Evolutionary conservation across 1,140 invertebrate species (phyloP), one percentile per base, ranked within the genome.

Genomic region (Chironomus striatipennis): DNA sequence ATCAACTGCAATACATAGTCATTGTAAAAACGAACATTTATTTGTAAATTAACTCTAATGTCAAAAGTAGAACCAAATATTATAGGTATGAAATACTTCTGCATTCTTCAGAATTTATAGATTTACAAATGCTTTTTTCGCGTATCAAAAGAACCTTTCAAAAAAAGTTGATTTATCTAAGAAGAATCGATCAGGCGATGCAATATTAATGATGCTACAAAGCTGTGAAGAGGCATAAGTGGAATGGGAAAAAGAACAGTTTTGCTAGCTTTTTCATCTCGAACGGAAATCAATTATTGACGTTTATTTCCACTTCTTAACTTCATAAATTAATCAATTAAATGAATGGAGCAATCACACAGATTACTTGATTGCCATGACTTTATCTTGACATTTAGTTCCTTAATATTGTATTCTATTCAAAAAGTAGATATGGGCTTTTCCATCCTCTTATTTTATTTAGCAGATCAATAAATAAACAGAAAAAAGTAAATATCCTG

Each of bases 301-400:
- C 24, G 24, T 34, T 34, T 34, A 34, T 34, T 34, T 34, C 24
- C 47, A 57, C 47, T 57, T 15, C 47, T 57, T 15, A 57, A 10
- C 47, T 57, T 57, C 47, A 57, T 57, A 57, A 57, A 57, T 57
- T 57, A 57, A 57, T 57, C 47, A 57, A 57, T 57, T 57, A 57
- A n/a, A 15, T 57, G 47, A 57, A 57, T 57, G 12, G 47, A 57
- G 47, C 47, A 57, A 57, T 57, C 47, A 57, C 47, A 57, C 15
- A n/a, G 47, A 57, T 57, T 57, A 57, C 47, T 57, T 57, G n/a
- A n/a, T 15, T 34, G 24, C 5, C 24, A 5, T 15, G 47, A 57
- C 47, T 57, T 57, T 57, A 57, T 57, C 47, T 57, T 57, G 47
- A 57, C 47, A 57, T 57, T 57, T 57, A 57, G 47, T 57, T 57